Evolutionary conservation across 1,140 invertebrate species (phyloP), one percentile per base, ranked within the genome.

Genomic region (Phortica variegata): DNA sequence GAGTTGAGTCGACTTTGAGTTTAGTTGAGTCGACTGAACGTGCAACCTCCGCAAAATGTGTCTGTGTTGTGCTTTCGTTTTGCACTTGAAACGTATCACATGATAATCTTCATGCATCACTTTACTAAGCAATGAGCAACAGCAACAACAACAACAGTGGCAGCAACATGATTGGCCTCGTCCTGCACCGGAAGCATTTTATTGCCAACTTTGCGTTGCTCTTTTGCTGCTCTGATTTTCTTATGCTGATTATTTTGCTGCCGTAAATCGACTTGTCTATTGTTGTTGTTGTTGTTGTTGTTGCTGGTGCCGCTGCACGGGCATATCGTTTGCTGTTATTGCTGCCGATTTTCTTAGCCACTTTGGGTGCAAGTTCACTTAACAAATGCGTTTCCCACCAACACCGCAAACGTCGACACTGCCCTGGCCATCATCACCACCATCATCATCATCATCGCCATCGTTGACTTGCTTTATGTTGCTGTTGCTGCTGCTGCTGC

Each of bases 31-130:
- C 21, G 44, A 7, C 20, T 20, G 33, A 43, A 19, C 47, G 49
- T 46, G 36, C 36, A 39, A 23, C 45, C 45, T 48, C 23, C 23
- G 10, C 23, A 26, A 26, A 26, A 26, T 26, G 23, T 26, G 10
- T 26, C 23, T 26, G n/a, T n/a, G n/a, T n/a, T n/a, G n/a, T n/a
- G n/a, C n/a, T n/a, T n/a, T n/a, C n/a, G n/a, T n/a, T n/a, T n/a
- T n/a, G n/a, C n/a, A n/a, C n/a, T n/a, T 66, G 57, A 56, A 66
- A 66, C 60, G 60, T 68, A 68, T 68, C 63, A 68, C 58, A 68
- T 58, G 63, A 68, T 68, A 68, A 68, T 68, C 63, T 68, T 60
- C 63, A 68, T 68, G 63, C 63, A 68, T 68, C 63, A 68, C 63
- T 60, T 61, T 49, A 52, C 60, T 44, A n/a, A n/a, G n/a, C n/a